Evolutionary conservation across 2,113 vertebrate species (phyloP).

Genomic region (Zapus hudsonius): DNA sequence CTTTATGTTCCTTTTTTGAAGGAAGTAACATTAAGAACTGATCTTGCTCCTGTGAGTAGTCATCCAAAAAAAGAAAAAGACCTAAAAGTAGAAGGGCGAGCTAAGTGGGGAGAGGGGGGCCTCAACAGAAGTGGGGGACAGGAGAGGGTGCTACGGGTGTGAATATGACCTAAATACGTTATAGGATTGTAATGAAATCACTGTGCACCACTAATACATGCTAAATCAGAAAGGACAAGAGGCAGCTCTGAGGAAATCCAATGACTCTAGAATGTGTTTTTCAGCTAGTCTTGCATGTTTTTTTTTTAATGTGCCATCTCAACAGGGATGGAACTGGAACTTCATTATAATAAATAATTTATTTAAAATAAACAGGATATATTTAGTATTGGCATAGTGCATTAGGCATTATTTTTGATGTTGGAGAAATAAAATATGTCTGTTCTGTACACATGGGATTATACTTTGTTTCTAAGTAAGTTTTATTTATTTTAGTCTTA

Average conservation of each 20-base stretch:
- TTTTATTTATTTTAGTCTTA: constrained; percentile 18
- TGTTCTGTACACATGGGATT: background rate
- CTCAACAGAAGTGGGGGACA: too few species aligned
- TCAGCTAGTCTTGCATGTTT: background rate
- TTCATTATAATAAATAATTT: background rate
- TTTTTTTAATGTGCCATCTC: constrained; percentile 49
- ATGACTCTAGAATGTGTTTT: background rate
- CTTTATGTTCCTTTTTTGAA: constrained; percentile 37
- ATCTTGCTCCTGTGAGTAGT: background rate
- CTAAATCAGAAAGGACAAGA: too few species aligned
- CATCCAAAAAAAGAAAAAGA: too few species aligned
- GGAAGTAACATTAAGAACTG: constrained; percentile 18
- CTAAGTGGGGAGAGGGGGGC: too few species aligned
- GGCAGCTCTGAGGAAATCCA: background rate
- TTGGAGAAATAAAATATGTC: constrained; percentile 1
- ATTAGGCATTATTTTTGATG: background rate
- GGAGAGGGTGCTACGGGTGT: too few species aligned
- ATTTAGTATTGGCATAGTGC: background rate
- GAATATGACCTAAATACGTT: too few species aligned
- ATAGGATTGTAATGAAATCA: too few species aligned
- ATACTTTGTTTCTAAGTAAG: background rate
- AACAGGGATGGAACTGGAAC: background rate
- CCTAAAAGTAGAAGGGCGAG: too few species aligned
- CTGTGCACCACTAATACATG: too few species aligned
- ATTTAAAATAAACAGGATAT: background rate